A percentile compares a stretch with the other conserved stretches of the same genome.
Conservation (phyloP, 2,888 invertebrate genomes). For the Acrocera orbiculus region DNA sequence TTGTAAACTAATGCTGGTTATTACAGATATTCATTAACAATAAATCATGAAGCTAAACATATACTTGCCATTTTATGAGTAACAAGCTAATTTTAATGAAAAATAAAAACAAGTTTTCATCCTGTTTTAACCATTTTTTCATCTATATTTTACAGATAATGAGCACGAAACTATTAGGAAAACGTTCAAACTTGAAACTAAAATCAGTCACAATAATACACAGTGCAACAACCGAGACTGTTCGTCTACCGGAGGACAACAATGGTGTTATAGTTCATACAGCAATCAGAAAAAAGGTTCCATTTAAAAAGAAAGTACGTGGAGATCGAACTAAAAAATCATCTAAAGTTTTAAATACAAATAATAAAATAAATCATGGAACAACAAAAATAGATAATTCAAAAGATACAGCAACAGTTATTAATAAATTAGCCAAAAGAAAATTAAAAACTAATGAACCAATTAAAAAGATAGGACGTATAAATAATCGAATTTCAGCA, state of each 20-base stretch:
- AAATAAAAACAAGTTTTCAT: neutral
- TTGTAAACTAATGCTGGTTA: too few species aligned
- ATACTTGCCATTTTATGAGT: too few species aligned
- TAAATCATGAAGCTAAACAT: too few species aligned
- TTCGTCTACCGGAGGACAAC: slow-evolving; percentile 59
- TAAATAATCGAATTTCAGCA: slow-evolving; percentile 31
- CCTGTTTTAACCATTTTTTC: neutral
- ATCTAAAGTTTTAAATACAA: slow-evolving; percentile 15
- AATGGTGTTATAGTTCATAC: slow-evolving; percentile 68
- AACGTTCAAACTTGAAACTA: slow-evolving; percentile 59
- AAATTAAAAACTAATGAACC: slow-evolving; percentile 18
- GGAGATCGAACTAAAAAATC: slow-evolving; percentile 22
- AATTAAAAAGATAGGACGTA: slow-evolving; percentile 27
- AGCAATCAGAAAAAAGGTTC: slow-evolving; percentile 70
- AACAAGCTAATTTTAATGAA: too few species aligned
- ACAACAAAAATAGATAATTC: neutral
- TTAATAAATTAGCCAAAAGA: too few species aligned
- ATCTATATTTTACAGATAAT: slow-evolving; percentile 41
- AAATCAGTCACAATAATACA: slow-evolving; percentile 80
- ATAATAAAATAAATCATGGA: neutral
- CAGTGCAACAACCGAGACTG: slow-evolving; percentile 77
- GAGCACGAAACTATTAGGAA: slow-evolving; percentile 65
- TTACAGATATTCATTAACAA: too few species aligned
- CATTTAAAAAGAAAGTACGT: slow-evolving; percentile 65
- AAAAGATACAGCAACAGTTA: too few species aligned